Percentiles rank a stretch among this genome's conserved stretches.
Evolutionary conservation across 2,797 vertebrate species (phyloP).

Genomic region (Clarias platycephalus): DNA sequence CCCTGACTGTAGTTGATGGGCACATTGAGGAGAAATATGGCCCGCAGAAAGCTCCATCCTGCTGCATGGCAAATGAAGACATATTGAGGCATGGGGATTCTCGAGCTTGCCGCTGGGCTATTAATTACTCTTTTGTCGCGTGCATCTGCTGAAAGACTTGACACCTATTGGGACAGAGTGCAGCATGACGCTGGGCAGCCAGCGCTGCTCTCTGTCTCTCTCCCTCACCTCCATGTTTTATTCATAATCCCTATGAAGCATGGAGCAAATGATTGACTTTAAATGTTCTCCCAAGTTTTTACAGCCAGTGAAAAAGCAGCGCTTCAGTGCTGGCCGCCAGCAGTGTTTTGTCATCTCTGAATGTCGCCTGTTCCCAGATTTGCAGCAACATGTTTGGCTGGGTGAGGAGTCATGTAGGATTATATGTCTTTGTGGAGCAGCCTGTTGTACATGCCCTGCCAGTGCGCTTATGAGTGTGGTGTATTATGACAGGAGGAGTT

Average conservation of each 20-base stretch:
- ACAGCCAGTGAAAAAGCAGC: slow-evolving; percentile 14
- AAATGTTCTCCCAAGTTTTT: slow-evolving; percentile 44
- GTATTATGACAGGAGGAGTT: slow-evolving; percentile 44
- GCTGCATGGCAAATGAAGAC: slow-evolving; percentile 74
- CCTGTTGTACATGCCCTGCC: slow-evolving; percentile 17
- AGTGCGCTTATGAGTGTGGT: slow-evolving; percentile 30
- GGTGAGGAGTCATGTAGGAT: slow-evolving; percentile 29
- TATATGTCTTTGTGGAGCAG: slow-evolving; percentile 21
- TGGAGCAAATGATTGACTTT: slow-evolving; percentile 39
- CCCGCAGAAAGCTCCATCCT: slow-evolving; percentile 66
- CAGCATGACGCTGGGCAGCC: slow-evolving; percentile 55
- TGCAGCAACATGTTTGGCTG: slow-evolving; percentile 8
- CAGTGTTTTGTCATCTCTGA: slow-evolving; percentile 21
- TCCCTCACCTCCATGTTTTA: slow-evolving; percentile 51
- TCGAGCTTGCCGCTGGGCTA: slow-evolving; percentile 70
- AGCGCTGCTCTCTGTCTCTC: slow-evolving; percentile 39
- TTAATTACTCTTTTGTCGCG: slow-evolving; percentile 93
- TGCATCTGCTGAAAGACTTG: slow-evolving; percentile 77
- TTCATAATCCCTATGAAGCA: slow-evolving; percentile 49
- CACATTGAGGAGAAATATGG: slow-evolving; percentile 76
- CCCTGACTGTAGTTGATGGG: slow-evolving; percentile 67
- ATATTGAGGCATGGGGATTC: slow-evolving; percentile 70
- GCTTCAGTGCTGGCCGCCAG: background rate
- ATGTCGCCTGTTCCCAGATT: slow-evolving; percentile 24
- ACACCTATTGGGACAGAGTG: slow-evolving; percentile 56